These are phyloP conservation scores for Phrynocephalus versicolor DNA, from an alignment of 2,113 vertebrate genomes.

Conservation along the genomic window DNA sequence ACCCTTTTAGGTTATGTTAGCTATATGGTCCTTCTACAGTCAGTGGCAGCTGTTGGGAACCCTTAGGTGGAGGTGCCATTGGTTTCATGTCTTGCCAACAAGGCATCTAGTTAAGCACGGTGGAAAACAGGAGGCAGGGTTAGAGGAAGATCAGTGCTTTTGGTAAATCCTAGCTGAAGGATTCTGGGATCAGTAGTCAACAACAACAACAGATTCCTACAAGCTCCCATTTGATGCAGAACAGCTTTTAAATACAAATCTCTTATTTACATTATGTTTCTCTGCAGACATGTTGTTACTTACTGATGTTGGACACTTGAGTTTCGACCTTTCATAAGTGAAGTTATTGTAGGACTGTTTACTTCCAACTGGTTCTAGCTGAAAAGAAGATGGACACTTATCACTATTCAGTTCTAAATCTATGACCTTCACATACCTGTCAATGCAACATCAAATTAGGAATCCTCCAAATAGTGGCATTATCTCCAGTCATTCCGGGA, in stretches of 20 bases:
- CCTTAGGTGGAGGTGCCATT: too few species aligned
- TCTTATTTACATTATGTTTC: not conserved
- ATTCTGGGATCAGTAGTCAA: not conserved
- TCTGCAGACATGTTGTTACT: constrained; percentile 56
- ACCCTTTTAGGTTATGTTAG: too few species aligned
- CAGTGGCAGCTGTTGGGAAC: too few species aligned
- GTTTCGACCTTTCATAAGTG: constrained; percentile 76
- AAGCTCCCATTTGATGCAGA: not conserved
- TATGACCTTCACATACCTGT: not conserved
- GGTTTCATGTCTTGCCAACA: not conserved
- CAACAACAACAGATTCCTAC: not conserved
- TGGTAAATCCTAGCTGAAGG: not conserved
- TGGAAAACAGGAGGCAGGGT: not conserved
- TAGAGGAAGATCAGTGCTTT: too few species aligned
- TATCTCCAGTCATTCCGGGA: too few species aligned
- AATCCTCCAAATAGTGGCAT: not conserved
- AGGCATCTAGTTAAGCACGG: not conserved
- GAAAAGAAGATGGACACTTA: constrained; percentile 50
- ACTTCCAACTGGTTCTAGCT: constrained; percentile 88
- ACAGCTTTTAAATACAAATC: not conserved
- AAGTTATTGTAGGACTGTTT: constrained; percentile 90
- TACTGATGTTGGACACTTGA: constrained; percentile 87
- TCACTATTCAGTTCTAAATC: not conserved
- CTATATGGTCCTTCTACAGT: too few species aligned
- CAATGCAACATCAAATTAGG: not conserved